Conservation (phyloP, 2,113 vertebrate species). For the Arenaria interpres region DNA sequence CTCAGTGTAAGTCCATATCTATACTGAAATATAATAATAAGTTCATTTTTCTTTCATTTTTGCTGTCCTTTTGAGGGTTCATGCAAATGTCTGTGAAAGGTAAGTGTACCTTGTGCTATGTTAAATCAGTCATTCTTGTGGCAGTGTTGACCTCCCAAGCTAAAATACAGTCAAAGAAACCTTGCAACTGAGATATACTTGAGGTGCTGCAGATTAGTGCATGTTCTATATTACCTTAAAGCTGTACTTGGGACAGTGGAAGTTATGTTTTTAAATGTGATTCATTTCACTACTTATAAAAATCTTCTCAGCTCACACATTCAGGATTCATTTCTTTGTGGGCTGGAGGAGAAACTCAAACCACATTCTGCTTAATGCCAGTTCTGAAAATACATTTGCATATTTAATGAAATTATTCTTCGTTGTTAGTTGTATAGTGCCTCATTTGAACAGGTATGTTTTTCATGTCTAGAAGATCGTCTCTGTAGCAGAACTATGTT, state of each 20-base stretch:
- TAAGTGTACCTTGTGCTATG: slow-evolving; percentile 54
- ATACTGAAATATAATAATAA: slow-evolving; percentile 58
- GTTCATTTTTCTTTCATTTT: slow-evolving; percentile 69
- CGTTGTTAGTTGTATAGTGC: neutral
- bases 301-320: neutral
- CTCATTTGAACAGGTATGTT: neutral
- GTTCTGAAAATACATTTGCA: neutral
- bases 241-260: neutral
- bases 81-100: slow-evolving; percentile 69
- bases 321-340: neutral
- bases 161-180: neutral
- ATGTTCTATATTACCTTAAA: neutral
- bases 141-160: neutral
- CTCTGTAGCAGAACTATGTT: neutral
- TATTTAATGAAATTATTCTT: neutral
- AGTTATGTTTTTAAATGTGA: neutral
- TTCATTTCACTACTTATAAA: neutral
- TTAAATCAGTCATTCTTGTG: neutral
- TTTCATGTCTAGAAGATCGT: neutral
- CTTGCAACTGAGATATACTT: neutral
- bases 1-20: neutral
- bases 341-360: neutral
- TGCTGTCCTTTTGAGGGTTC: slow-evolving; percentile 78
- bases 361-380: neutral
- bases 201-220: neutral